Evolutionary conservation across 2,113 vertebrate species (phyloP).

Genomic region (Dascyllus trimaculatus): DNA sequence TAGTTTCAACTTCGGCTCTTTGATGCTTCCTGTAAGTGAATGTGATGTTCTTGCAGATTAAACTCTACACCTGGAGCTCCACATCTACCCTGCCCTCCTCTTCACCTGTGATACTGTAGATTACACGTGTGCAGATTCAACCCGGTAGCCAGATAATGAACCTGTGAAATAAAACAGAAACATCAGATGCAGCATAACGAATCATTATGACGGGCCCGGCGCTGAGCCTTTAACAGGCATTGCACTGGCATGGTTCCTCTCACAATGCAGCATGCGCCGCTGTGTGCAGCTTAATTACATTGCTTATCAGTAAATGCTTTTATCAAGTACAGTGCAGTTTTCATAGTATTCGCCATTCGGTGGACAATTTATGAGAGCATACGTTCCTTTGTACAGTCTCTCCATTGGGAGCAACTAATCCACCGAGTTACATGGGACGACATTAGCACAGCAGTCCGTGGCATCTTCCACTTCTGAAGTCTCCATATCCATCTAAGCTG

Average conservation of each 20-base stretch:
- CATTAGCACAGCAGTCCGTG: constrained; percentile 66
- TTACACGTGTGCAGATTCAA: constrained; percentile 20
- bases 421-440: constrained; percentile 57
- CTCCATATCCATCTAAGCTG: constrained; percentile 66
- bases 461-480: constrained; percentile 64
- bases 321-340: constrained; percentile 63
- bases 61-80: background rate
- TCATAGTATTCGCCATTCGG: constrained; percentile 57
- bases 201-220: constrained; percentile 60
- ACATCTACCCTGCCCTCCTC: background rate
- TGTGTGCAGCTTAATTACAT: constrained; percentile 70
- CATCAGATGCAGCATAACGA: constrained; percentile 64
- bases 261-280: constrained; percentile 36
- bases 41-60: background rate
- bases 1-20: background rate
- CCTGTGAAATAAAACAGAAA: constrained; percentile 51
- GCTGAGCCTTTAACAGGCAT: constrained; percentile 56
- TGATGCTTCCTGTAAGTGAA: background rate
- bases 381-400: constrained; percentile 24
- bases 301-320: constrained; percentile 66
- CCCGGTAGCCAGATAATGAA: constrained; percentile 40
- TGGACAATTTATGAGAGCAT: constrained; percentile 40
- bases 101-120: constrained; percentile 10
- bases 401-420: constrained; percentile 62
- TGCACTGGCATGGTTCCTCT: constrained; percentile 24